These are phyloP conservation scores for Balanococcus diminutus DNA, from an alignment of 2,888 invertebrate species.

Conservation along the genomic window DNA sequence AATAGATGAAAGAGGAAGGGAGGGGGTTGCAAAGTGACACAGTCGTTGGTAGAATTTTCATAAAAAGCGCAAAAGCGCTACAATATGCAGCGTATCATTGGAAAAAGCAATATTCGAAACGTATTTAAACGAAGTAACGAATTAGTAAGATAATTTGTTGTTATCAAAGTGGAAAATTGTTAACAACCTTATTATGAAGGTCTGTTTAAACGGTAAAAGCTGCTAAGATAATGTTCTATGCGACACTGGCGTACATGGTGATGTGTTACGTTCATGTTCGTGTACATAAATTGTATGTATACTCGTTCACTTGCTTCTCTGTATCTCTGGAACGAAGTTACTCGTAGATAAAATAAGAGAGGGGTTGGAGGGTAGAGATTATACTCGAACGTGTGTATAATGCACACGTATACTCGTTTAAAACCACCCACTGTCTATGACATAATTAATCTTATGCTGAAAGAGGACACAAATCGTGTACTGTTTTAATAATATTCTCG, in stretches of 20 bases:
- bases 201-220: constrained; percentile 31
- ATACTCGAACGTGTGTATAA: not conserved
- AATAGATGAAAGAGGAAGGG: no score
- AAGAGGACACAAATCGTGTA: not conserved
- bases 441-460: constrained; percentile 26
- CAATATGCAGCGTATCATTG: not conserved
- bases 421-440: constrained; percentile 22
- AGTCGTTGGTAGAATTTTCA: not conserved
- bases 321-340: not conserved
- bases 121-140: constrained; percentile 23
- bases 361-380: not conserved
- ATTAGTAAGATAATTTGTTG: constrained; percentile 47
- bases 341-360: no score
- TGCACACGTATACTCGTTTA: not conserved
- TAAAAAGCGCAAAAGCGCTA: not conserved
- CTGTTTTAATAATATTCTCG: not conserved
- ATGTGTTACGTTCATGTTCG: not conserved
- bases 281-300: not conserved
- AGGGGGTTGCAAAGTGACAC: no score
- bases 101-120: constrained; percentile 35
- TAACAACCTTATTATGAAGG: constrained; percentile 46
- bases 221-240: constrained; percentile 23
- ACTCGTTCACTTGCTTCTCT: not conserved
- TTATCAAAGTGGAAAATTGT: constrained; percentile 50
- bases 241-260: not conserved